Evolutionary conservation across 2,113 vertebrate species (phyloP).

Genomic region (Podilymbus podiceps): DNA sequence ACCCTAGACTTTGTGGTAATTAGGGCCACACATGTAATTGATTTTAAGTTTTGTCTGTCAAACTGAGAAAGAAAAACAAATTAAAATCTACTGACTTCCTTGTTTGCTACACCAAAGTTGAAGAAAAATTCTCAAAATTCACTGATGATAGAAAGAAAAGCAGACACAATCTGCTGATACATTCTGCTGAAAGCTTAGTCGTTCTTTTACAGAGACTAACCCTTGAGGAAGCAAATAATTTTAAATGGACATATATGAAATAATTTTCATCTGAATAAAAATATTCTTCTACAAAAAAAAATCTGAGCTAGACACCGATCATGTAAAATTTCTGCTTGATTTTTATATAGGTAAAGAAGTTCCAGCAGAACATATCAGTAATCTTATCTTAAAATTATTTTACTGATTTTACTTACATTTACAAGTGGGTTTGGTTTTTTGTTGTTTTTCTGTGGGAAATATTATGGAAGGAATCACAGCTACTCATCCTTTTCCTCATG

Average conservation of each 20-base stretch:
- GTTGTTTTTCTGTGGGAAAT: not conserved
- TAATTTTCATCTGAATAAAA: not conserved
- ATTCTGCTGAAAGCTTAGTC: not conserved
- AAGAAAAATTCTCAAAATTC: not conserved
- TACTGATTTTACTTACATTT: not conserved
- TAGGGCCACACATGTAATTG: not conserved
- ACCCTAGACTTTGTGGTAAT: not conserved
- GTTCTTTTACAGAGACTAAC: not conserved
- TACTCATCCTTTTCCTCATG: not conserved
- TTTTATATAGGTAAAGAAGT: not conserved
- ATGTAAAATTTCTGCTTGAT: not conserved
- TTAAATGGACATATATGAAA: not conserved
- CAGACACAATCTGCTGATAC: not conserved
- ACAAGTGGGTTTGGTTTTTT: not conserved
- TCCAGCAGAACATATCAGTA: not conserved
- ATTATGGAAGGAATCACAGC: not conserved
- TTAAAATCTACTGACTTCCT: not conserved
- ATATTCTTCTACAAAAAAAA: not conserved
- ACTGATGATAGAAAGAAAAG: not conserved
- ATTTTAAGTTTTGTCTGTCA: not conserved
- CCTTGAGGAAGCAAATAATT: not conserved
- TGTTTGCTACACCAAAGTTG: not conserved
- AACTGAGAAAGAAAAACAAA: not conserved
- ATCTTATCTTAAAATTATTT: not conserved
- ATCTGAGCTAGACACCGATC: not conserved